phyloP scores from a whole-genome alignment of 2,113 vertebrate species.

The Chitala chitala region DNA sequence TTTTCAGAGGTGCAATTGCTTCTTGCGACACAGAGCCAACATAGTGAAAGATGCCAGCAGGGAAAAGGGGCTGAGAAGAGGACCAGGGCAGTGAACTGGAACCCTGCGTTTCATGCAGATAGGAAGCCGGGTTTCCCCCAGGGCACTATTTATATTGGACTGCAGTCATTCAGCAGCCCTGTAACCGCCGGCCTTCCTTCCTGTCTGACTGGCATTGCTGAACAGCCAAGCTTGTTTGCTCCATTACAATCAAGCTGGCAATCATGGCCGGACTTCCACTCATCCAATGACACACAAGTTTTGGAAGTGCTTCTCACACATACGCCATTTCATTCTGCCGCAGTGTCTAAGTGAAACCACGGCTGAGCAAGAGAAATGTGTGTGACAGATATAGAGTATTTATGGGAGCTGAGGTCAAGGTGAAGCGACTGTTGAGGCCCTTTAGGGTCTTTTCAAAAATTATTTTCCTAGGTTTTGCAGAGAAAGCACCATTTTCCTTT shows the following conservation, averaged over 20 bases:
- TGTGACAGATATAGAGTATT: no score
- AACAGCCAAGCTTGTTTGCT: conserved; percentile 36
- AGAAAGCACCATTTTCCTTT: conserved; percentile 21
- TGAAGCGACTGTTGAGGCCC: neutral
- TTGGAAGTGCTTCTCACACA: no score
- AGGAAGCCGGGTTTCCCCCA: conserved; percentile 57
- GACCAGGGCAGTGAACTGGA: conserved; percentile 21
- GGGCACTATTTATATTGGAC: conserved; percentile 54
- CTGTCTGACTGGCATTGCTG: conserved; percentile 41
- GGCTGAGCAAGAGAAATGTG: no score
- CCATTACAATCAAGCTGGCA: conserved; percentile 57
- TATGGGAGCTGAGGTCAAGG: neutral
- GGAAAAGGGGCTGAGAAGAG: conserved; percentile 1
- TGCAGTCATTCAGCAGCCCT: conserved; percentile 56
- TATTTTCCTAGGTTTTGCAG: neutral
- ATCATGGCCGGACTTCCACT: no score
- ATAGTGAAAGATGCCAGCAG: neutral
- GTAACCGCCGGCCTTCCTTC: conserved; percentile 62
- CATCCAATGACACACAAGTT: no score
- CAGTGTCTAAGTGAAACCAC: no score
- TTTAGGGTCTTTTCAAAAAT: neutral
- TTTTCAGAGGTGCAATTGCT: neutral
- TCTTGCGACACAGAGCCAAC: neutral
- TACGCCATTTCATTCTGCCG: no score
- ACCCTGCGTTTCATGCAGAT: conserved; percentile 31